Conservation (phyloP, 2,113 vertebrate species). For the Hippocampus guttulatus region DNA sequence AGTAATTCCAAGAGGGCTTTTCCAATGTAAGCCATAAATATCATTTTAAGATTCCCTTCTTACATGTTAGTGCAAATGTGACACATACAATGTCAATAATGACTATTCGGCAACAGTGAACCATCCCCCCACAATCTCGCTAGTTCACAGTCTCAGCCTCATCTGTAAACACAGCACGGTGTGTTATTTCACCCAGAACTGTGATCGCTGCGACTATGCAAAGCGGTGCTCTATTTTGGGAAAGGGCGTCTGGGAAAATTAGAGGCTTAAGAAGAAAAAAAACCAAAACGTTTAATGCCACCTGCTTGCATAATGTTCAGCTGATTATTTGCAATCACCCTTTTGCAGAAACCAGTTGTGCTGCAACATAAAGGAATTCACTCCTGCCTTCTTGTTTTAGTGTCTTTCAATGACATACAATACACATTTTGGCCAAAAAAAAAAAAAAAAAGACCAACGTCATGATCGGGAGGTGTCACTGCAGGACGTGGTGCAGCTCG, state of each 20-base stretch:
- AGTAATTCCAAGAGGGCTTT: background rate
- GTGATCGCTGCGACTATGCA: conserved; percentile 52
- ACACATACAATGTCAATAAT: conserved; percentile 4
- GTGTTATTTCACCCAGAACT: conserved; percentile 46
- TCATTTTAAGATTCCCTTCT: background rate
- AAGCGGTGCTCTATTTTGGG: conserved; percentile 55
- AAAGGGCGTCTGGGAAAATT: conserved; percentile 45
- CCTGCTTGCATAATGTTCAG: conserved; percentile 5
- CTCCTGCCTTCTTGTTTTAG: background rate
- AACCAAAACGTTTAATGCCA: background rate
- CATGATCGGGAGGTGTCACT: background rate
- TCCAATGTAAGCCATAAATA: background rate
- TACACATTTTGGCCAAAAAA: background rate
- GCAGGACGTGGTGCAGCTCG: conserved; percentile 13
- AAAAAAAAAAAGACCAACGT: background rate
- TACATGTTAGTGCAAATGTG: background rate
- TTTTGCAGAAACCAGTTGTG: background rate
- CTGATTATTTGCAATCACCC: conserved; percentile 6
- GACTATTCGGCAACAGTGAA: background rate
- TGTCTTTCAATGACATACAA: background rate
- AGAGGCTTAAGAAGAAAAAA: conserved; percentile 12
- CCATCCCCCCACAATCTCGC: background rate
- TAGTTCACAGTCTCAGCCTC: conserved; percentile 28
- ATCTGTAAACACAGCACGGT: conserved; percentile 43
- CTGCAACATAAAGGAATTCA: background rate